Conservation (phyloP, 2,113 vertebrate genomes). For the Neogobius melanostomus region DNA sequence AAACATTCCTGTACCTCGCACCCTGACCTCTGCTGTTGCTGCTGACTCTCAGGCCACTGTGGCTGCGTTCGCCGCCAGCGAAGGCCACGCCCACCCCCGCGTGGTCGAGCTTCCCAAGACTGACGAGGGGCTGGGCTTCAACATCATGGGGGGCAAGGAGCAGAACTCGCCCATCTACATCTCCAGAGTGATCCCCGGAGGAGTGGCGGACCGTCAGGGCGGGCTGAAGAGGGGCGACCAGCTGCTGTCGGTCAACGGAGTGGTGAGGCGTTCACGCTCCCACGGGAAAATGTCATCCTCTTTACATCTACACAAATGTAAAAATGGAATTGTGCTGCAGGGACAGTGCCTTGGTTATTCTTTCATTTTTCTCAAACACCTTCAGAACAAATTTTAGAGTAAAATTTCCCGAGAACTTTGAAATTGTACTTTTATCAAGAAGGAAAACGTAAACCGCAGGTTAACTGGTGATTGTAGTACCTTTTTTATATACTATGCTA, state of each 20-base stretch:
- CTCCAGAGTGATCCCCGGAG: constrained; percentile 89
- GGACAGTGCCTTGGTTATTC: too few relatives aligned
- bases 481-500: too few relatives aligned
- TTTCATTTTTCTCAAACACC: too few relatives aligned
- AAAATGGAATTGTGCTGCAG: too few relatives aligned
- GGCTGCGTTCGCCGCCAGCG: constrained; percentile 89
- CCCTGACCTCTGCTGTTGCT: background rate
- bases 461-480: too few relatives aligned
- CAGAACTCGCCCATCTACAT: constrained; percentile 95
- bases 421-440: too few relatives aligned
- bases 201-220: constrained; percentile 90
- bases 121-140: constrained; percentile 90
- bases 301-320: too few relatives aligned
- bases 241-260: constrained; percentile 90
- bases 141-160: constrained; percentile 94
- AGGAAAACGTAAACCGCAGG: too few relatives aligned
- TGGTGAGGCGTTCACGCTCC: constrained; percentile 73
- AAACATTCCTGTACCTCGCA: too few relatives aligned
- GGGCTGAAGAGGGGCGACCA: constrained; percentile 92
- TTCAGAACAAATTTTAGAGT: too few relatives aligned
- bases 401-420: too few relatives aligned
- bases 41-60: constrained; percentile 82
- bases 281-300: too few relatives aligned
- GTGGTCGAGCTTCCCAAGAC: constrained; percentile 93
- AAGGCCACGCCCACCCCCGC: constrained; percentile 89